These are phyloP conservation scores for Forbesichthys agassizii DNA, from an alignment of 2,113 vertebrate genomes.

Conservation along the genomic window DNA sequence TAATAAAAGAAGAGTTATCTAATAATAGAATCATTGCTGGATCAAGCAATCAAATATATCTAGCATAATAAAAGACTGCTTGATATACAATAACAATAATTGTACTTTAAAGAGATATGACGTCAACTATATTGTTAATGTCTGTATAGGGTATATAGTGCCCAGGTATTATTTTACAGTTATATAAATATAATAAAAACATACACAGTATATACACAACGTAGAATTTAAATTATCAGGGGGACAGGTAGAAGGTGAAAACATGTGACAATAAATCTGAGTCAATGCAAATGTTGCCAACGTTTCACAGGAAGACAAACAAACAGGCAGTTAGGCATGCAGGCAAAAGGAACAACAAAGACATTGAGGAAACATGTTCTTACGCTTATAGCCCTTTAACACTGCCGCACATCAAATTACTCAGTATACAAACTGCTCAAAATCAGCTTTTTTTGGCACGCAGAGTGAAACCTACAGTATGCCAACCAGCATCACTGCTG, in stretches of 20 bases:
- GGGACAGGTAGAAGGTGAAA: no score
- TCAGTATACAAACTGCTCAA: slow-evolving; percentile 51
- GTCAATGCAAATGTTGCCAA: slow-evolving; percentile 60
- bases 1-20: neutral
- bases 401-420: no score
- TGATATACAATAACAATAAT: no score
- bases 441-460: slow-evolving; percentile 12
- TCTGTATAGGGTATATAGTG: no score
- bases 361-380: neutral
- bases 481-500: slow-evolving; percentile 30
- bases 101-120: no score
- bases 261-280: slow-evolving; percentile 51
- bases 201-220: no score
- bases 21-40: neutral
- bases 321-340: slow-evolving; percentile 77
- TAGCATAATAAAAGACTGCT: no score
- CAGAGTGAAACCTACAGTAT: neutral
- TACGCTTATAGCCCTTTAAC: neutral
- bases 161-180: no score
- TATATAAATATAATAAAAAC: no score
- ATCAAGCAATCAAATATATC: no score
- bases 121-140: no score
- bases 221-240: no score
- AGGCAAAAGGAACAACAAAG: slow-evolving; percentile 18
- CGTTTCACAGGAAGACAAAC: slow-evolving; percentile 57